Conservation (phyloP, 2,797 vertebrate species). For the Astyanax mexicanus region DNA sequence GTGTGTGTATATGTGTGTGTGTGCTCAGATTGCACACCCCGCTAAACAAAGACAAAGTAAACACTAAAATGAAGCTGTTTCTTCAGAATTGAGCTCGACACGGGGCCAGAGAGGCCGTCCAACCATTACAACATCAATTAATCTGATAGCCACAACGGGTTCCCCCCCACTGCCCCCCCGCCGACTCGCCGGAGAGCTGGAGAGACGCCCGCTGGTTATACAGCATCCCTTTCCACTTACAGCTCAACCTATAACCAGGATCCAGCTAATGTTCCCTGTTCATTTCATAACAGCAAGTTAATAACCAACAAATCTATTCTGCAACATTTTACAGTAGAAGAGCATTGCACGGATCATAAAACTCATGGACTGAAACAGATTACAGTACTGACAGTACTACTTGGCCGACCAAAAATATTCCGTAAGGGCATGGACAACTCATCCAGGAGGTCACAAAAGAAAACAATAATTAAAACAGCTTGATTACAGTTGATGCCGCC, state of each 20-base stretch:
- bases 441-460: too few species aligned
- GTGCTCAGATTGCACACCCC: conserved; percentile 53
- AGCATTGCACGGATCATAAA: too few species aligned
- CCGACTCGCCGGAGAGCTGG: not conserved
- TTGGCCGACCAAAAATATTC: too few species aligned
- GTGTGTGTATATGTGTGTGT: conserved; percentile 26
- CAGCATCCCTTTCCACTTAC: conserved; percentile 38
- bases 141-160: conserved; percentile 35
- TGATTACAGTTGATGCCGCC: too few species aligned
- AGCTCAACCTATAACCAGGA: conserved; percentile 16
- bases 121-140: conserved; percentile 68
- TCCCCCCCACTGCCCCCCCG: conserved; percentile 26
- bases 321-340: not conserved
- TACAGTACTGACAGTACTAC: too few species aligned
- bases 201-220: conserved; percentile 33
- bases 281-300: conserved; percentile 37
- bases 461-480: too few species aligned
- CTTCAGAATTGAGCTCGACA: conserved; percentile 47
- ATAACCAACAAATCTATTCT: conserved; percentile 1
- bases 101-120: conserved; percentile 60
- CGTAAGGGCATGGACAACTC: too few species aligned
- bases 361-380: too few species aligned
- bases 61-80: conserved; percentile 61
- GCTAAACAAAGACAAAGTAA: conserved; percentile 60
- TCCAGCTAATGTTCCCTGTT: conserved; percentile 31